phyloP scores from a whole-genome alignment of 2,797 vertebrate genomes.

The Cichlasoma orientale region DNA sequence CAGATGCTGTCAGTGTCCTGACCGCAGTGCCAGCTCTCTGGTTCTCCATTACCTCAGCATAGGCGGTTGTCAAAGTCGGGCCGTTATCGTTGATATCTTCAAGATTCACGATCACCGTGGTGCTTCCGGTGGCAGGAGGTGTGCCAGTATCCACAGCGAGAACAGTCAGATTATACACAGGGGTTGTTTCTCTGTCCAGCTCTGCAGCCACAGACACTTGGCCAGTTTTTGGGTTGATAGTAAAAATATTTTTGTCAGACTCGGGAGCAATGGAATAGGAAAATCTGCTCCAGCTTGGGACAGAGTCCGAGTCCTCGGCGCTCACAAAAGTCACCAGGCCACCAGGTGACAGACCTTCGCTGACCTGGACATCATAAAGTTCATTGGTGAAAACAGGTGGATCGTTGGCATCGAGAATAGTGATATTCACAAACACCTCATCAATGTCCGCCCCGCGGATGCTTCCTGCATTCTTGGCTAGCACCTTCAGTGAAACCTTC shows the following conservation, averaged over 20 bases:
- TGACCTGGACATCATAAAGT: conserved; percentile 89
- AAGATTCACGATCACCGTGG: conserved; percentile 89
- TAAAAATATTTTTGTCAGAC: conserved; percentile 88
- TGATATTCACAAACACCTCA: conserved; percentile 95
- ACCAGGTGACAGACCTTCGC: conserved; percentile 90
- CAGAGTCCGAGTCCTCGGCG: conserved; percentile 95
- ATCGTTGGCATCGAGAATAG: conserved; percentile 95
- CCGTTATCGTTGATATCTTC: conserved; percentile 98
- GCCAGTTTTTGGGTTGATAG: conserved; percentile 93
- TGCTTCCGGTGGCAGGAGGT: conserved; percentile 90
- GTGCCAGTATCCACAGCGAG: conserved; percentile 91
- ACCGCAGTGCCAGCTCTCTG: conserved; percentile 88
- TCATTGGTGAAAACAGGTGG: conserved; percentile 93
- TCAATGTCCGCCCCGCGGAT: conserved; percentile 95
- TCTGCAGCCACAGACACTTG: conserved; percentile 93
- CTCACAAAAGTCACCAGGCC: conserved; percentile 95
- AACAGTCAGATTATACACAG: conserved; percentile 92
- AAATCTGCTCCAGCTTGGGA: conserved; percentile 97
- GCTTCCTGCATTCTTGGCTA: conserved; percentile 95
- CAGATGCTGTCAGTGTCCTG: conserved; percentile 86
- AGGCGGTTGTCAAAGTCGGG: conserved; percentile 84
- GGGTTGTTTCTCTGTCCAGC: conserved; percentile 90
- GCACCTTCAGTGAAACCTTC: conserved; percentile 90
- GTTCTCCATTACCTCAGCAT: conserved; percentile 94
- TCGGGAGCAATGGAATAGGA: conserved; percentile 90